A percentile compares a stretch with the other conserved stretches of the same genome.
Evolutionary conservation across 2,113 vertebrate genomes (phyloP).

Genomic region (Eudyptes chrysolophus): DNA sequence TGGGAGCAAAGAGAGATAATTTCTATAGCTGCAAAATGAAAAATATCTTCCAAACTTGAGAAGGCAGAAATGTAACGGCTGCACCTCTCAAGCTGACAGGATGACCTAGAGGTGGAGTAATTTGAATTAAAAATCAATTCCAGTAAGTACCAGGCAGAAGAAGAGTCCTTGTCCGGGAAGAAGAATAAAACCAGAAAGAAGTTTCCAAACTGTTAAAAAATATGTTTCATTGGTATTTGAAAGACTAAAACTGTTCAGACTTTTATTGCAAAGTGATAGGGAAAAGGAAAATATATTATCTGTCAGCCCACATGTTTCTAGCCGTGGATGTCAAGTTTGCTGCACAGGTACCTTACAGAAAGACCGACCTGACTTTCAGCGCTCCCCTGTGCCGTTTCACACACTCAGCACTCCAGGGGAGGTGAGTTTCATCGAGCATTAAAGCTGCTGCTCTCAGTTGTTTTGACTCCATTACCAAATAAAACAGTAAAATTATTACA

Average conservation of each 20-base stretch:
- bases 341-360: neutral
- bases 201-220: neutral
- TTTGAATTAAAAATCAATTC: slow-evolving; percentile 71
- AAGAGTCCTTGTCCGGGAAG: slow-evolving; percentile 5
- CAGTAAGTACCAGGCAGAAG: slow-evolving; percentile 12
- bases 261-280: neutral
- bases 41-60: slow-evolving; percentile 16
- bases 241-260: neutral
- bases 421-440: neutral
- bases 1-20: slow-evolving; percentile 23
- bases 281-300: neutral
- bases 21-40: slow-evolving; percentile 25
- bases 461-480: slow-evolving; percentile 39
- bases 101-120: neutral
- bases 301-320: neutral
- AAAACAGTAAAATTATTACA: slow-evolving; percentile 14
- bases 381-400: neutral
- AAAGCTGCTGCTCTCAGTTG: slow-evolving; percentile 2
- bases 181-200: neutral
- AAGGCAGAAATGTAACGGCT: neutral
- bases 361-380: neutral
- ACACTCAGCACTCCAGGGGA: neutral
- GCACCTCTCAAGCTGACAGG: neutral
- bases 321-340: neutral
- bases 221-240: neutral